phyloP scores from a whole-genome alignment of 1,140 invertebrate genomes.

The Eriocheir sinensis region DNA sequence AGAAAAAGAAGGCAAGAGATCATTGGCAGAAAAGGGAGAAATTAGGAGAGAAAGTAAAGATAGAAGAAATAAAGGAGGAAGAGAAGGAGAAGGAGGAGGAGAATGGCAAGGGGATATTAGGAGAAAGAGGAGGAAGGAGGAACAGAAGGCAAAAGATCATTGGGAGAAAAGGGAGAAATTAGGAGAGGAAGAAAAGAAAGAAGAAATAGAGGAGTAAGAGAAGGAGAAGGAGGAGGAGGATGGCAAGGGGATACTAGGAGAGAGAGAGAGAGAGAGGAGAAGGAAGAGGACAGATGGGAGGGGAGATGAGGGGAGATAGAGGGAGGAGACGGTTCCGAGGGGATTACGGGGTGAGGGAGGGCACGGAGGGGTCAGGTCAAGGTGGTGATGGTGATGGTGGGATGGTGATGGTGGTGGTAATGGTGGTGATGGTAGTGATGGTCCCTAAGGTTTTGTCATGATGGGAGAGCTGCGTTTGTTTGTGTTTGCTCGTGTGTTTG shows the following conservation, averaged over 20 bases:
- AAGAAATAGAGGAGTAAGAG: too few relatives aligned
- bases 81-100: not conserved
- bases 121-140: not conserved
- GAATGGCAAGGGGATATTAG: not conserved
- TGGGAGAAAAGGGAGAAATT: not conserved
- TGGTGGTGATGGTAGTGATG: not conserved
- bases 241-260: not conserved
- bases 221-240: not conserved
- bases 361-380: not conserved
- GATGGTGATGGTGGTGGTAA: not conserved
- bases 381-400: constrained; percentile 3
- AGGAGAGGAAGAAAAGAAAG: not conserved
- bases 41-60: not conserved
- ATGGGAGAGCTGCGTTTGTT: not conserved
- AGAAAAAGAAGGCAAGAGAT: not conserved
- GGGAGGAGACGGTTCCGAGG: not conserved
- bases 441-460: not conserved
- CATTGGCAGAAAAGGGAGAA: not conserved
- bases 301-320: not conserved
- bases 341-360: not conserved
- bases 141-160: not conserved
- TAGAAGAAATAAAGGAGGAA: not conserved
- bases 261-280: constrained; percentile 13
- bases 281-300: constrained; percentile 1
- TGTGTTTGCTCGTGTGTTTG: too few relatives aligned